Evolutionary conservation across 2,888 invertebrate genomes (phyloP).

Genomic region (Mimumesa dahlbomi): DNA sequence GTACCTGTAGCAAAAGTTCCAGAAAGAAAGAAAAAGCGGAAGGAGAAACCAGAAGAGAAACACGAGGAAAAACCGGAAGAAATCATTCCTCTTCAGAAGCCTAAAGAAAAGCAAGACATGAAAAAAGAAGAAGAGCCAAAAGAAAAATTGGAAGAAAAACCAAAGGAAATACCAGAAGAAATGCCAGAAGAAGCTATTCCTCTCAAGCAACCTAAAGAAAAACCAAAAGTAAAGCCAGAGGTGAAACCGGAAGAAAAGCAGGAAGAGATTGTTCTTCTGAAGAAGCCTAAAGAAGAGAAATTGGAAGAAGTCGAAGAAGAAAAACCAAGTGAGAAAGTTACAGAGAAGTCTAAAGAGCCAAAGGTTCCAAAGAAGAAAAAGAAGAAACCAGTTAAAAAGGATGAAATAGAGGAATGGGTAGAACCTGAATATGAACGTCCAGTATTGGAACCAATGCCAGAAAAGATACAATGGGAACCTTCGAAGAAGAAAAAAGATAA

Average conservation of each 20-base stretch:
- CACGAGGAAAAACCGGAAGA: constrained; percentile 8
- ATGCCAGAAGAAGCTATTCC: too few species aligned
- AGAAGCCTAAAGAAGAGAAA: constrained; percentile 47
- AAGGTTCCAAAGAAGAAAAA: constrained; percentile 75
- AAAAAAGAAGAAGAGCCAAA: constrained; percentile 46
- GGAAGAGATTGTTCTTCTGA: too few species aligned
- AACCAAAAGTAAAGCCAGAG: too few species aligned
- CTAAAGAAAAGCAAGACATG: not conserved
- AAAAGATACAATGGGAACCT: constrained; percentile 76
- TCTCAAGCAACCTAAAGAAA: too few species aligned
- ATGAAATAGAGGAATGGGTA: constrained; percentile 71
- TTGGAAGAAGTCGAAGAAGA: constrained; percentile 47
- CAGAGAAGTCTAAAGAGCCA: constrained; percentile 55
- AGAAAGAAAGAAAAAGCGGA: constrained; percentile 58
- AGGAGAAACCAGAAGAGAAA: constrained; percentile 19
- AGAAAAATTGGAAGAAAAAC: constrained; percentile 48
- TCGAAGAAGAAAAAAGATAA: constrained; percentile 72
- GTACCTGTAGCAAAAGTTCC: constrained; percentile 54
- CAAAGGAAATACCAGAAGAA: too few species aligned
- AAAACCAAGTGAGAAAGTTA: constrained; percentile 56
- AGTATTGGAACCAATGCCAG: constrained; percentile 78
- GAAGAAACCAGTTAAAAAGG: constrained; percentile 76
- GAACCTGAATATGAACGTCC: constrained; percentile 77
- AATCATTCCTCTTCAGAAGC: not conserved
- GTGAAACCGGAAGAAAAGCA: too few species aligned